These are phyloP conservation scores for Champsocephalus gunnari DNA, from an alignment of 2,797 vertebrate species.

Conservation along the genomic window DNA sequence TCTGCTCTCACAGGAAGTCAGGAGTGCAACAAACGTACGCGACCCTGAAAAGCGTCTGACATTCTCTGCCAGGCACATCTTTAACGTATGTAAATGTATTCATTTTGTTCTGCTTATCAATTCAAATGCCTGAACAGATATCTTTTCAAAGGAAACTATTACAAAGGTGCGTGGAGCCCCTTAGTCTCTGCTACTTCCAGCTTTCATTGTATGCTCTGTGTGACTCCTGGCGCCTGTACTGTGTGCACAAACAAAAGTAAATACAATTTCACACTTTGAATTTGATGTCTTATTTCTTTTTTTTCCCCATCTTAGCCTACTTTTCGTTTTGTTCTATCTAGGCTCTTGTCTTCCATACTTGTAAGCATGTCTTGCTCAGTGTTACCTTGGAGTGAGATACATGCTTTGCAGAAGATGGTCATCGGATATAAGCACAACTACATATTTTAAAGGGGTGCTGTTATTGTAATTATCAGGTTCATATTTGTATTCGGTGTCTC, in stretches of 20 bases:
- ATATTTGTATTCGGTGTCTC: no score
- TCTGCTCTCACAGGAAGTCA: slow-evolving; percentile 13
- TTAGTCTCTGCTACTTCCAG: not conserved
- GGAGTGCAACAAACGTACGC: not conserved
- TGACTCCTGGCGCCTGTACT: not conserved
- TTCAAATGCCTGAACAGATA: slow-evolving; percentile 10
- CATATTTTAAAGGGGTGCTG: no score
- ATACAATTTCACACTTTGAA: slow-evolving; percentile 16
- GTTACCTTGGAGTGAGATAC: not conserved
- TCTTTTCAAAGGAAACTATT: slow-evolving; percentile 8
- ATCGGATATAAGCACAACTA: not conserved
- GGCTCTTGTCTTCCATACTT: not conserved
- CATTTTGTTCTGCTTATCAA: slow-evolving; percentile 8
- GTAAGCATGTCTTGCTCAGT: slow-evolving; percentile 1
- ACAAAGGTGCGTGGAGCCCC: not conserved
- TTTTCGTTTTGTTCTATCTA: not conserved
- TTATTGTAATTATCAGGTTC: no score
- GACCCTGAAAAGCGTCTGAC: not conserved
- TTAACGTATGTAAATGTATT: slow-evolving; percentile 19
- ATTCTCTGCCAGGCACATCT: not conserved
- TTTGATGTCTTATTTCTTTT: slow-evolving; percentile 1
- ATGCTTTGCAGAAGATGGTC: not conserved
- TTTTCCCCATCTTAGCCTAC: not conserved
- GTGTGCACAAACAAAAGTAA: slow-evolving; percentile 15
- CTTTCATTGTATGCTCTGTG: not conserved